Conservation (phyloP, 1,140 invertebrate genomes). For the Meloidogyne exigua region DNA sequence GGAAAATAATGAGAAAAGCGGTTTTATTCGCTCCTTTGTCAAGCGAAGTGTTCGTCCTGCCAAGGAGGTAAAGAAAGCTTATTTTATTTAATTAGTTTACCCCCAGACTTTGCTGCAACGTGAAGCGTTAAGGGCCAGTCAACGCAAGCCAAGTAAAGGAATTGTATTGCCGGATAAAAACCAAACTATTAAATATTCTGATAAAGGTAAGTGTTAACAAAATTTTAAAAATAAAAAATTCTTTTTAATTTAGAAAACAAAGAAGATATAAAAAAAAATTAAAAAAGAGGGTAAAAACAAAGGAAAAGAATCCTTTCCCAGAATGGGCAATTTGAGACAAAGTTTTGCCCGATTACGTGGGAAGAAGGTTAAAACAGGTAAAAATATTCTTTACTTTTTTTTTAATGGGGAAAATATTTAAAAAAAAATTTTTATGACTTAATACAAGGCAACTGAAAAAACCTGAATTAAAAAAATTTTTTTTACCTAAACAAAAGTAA, state of each 20-base stretch:
- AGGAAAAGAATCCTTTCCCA: not conserved
- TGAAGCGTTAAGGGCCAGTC: conserved; percentile 19
- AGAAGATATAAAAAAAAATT: not conserved
- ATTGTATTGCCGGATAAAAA: not conserved
- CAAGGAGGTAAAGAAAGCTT: not conserved
- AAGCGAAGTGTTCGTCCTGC: conserved; percentile 11
- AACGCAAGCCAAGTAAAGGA: conserved; percentile 13
- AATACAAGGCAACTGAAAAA: no score
- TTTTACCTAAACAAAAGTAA: not conserved
- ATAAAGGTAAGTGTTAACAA: not conserved
- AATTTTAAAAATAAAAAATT: not conserved
- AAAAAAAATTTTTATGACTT: no score
- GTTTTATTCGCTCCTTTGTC: conserved; percentile 15
- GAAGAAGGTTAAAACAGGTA: not conserved
- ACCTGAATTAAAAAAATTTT: not conserved
- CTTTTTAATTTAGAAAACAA: not conserved
- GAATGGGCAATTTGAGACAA: not conserved
- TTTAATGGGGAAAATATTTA: no score
- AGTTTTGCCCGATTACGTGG: not conserved
- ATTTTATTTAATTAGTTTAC: not conserved
- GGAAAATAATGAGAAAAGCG: not conserved
- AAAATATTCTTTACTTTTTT: not conserved
- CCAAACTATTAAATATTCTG: not conserved
- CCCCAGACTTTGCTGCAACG: conserved; percentile 4
- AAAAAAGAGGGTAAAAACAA: not conserved